Base-by-base conservation (phyloP, 1,140 invertebrate genomes). In the Lycorma delicatula region DNA sequence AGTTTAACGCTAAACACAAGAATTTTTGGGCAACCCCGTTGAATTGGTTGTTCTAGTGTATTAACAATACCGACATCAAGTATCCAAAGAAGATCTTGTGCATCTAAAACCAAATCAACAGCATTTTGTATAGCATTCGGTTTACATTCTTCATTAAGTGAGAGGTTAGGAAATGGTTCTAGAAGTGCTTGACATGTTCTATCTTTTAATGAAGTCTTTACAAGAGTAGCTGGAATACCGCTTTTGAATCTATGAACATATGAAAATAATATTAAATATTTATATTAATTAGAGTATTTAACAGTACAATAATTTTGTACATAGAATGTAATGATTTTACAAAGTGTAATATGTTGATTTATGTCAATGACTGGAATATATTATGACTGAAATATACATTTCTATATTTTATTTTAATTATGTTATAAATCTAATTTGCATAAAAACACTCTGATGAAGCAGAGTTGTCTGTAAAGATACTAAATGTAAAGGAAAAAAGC, bases 61-160 rank as follows among this genome's bases (percentile, higher is more conserved):
- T 80, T 75, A 0, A 81, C 74, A 5, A 82, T 72, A 31, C 81
- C 81, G 1, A 74, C 73, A 59, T 82, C 80, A 28, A 83, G 65
- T 1, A 78, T 78, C 81, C 81, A 83, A 1, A 83, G 70, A 27
- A 76, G 70, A 25, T 72, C 66, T 26, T 74, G 72, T 23, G 66
- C 67, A 66, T 81, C 80, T 11, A 81, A 64, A 49, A 75, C 77
- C 9, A 82, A 63, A 61, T 82, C 81, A 0, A 82, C 79, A 1
- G 76, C 79, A 11, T 76, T 80, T 48, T 81, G 79, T 2, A 82
- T 62, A 1, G 77, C 75, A 26, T 75, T 72, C 60, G 75, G 79
- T 55, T 76, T 76, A 16, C 76, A 77, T 63, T 81, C 78, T 18
- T 82, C 77, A 59, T 82, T 80, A 48, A 75, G 63, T 3, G 73